phyloP scores from a whole-genome alignment of 1,140 invertebrate species.

The Drosophila tropicalis region DNA sequence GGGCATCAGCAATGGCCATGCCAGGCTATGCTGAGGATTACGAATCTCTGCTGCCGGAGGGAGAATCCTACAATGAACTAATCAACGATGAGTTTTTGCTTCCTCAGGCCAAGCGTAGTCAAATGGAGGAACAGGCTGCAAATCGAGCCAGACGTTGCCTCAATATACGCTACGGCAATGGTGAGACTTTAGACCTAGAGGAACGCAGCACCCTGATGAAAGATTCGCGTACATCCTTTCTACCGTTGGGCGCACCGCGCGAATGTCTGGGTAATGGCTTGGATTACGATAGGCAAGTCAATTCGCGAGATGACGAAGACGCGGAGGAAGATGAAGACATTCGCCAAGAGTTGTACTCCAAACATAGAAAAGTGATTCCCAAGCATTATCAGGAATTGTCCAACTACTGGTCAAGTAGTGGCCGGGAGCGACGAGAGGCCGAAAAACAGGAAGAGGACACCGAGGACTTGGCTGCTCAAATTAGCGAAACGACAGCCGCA shows the following conservation, averaged over 20 bases:
- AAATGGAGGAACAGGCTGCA: conserved; percentile 20
- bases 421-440: conserved; percentile 46
- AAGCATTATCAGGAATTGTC: conserved; percentile 30
- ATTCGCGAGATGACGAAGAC: conserved; percentile 4
- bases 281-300: conserved; percentile 13
- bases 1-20: conserved; percentile 1
- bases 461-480: conserved; percentile 2
- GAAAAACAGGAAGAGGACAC: conserved; percentile 26
- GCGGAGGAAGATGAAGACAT: conserved; percentile 9
- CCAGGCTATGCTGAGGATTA: conserved; percentile 52
- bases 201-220: conserved; percentile 77
- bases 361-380: conserved; percentile 27
- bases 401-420: conserved; percentile 36
- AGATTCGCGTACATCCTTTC: conserved; percentile 80
- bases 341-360: conserved; percentile 25
- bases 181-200: conserved; percentile 70
- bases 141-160: conserved; percentile 62
- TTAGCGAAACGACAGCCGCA: conserved; percentile 38
- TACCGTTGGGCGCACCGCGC: conserved; percentile 68
- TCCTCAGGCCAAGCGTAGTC: conserved; percentile 35
- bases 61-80: conserved; percentile 62
- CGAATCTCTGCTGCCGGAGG: conserved; percentile 51
- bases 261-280: conserved; percentile 58
- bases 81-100: conserved; percentile 67
- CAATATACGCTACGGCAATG: conserved; percentile 62